A percentile compares a stretch with the other conserved stretches of the same genome.
Evolutionary conservation across 2,888 invertebrate species (phyloP).

Genomic region (Thecocarcelia acutangulata): DNA sequence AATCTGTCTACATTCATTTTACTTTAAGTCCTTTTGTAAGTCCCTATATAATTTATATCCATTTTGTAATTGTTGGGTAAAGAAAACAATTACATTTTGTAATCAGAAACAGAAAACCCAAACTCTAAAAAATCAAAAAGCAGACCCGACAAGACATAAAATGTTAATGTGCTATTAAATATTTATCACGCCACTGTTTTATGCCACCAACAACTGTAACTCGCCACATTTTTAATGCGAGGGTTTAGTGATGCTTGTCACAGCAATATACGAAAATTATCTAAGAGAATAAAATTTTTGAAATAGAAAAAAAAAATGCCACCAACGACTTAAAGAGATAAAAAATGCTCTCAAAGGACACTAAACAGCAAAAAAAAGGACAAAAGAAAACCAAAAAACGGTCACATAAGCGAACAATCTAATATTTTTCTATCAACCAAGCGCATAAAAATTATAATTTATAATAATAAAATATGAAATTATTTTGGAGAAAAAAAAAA

Average conservation of each 20-base stretch:
- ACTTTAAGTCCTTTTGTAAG: no score
- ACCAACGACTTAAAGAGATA: conserved; percentile 20
- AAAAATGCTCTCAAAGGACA: conserved; percentile 55
- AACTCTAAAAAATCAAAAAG: neutral
- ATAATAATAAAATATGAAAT: conserved; percentile 60
- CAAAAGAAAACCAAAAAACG: neutral
- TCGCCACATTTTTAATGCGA: conserved; percentile 21
- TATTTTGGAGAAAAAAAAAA: conserved; percentile 9
- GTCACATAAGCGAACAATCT: conserved; percentile 38
- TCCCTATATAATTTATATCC: no score
- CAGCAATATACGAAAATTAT: conserved; percentile 40
- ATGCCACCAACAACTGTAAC: conserved; percentile 35
- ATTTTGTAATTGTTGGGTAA: neutral
- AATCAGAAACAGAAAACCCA: conserved; percentile 28
- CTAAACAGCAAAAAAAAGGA: conserved; percentile 10
- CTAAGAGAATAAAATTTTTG: conserved; percentile 37
- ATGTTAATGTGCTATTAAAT: conserved; percentile 64
- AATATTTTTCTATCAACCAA: conserved; percentile 62
- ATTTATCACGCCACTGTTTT: conserved; percentile 67
- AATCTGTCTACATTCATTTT: no score
- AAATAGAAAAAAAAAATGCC: neutral
- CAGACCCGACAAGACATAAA: conserved; percentile 35
- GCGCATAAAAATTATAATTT: conserved; percentile 67
- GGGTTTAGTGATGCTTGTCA: conserved; percentile 65
- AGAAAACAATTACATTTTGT: conserved; percentile 55